Conservation (phyloP, 1,140 invertebrate species). For the Gonatopus flavifemur region DNA sequence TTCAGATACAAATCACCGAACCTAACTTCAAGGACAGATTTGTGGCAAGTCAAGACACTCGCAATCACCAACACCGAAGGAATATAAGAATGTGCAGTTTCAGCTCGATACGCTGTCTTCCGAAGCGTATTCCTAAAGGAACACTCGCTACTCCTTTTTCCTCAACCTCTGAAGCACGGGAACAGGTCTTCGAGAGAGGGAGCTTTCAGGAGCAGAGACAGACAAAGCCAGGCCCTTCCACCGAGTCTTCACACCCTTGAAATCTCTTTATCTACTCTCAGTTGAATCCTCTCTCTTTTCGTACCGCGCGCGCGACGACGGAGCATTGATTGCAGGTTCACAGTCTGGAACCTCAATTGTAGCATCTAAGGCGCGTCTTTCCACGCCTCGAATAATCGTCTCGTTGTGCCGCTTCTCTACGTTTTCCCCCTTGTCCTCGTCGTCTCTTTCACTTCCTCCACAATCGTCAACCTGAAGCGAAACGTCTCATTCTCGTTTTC, state of each 20-base stretch:
- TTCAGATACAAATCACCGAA: no score
- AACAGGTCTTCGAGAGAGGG: no score
- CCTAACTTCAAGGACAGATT: conserved; percentile 13
- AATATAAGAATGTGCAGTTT: conserved; percentile 28
- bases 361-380: conserved; percentile 53
- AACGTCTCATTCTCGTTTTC: not conserved
- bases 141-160: conserved; percentile 20
- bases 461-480: conserved; percentile 1
- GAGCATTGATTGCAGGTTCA: conserved; percentile 56
- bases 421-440: conserved; percentile 11
- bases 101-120: conserved; percentile 28
- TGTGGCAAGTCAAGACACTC: conserved; percentile 17
- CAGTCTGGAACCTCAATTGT: conserved; percentile 55
- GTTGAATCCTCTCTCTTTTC: not conserved
- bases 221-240: conserved; percentile 49
- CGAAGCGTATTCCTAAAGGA: conserved; percentile 32
- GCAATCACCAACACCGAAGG: conserved; percentile 4
- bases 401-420: conserved; percentile 26
- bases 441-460: conserved; percentile 4
- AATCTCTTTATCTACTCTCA: conserved; percentile 21
- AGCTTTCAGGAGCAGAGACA: conserved; percentile 51
- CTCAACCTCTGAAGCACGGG: conserved; percentile 38
- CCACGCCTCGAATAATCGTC: conserved; percentile 53
- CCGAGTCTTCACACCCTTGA: conserved; percentile 30
- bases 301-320: conserved; percentile 23